Evolutionary conservation across 2,888 invertebrate genomes (phyloP).

Genomic region (Drosophila cracens): DNA sequence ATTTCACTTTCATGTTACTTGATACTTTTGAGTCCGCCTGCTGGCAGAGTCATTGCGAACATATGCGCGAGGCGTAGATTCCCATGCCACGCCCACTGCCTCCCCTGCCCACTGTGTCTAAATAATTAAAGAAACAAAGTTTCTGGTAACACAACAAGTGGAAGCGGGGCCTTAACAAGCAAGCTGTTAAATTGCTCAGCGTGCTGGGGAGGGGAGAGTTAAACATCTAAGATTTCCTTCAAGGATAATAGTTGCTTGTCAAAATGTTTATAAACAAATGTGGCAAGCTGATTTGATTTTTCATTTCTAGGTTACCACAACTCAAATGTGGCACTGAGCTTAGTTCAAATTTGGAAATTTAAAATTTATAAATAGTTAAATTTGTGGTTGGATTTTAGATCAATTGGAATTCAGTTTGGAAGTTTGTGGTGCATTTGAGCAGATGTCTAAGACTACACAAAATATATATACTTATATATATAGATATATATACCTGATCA

Average conservation of each 20-base stretch:
- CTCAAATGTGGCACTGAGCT: not conserved
- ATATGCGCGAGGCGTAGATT: conserved; percentile 57
- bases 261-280: conserved; percentile 10
- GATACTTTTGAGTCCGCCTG: conserved; percentile 62
- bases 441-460: not conserved
- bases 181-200: conserved; percentile 39
- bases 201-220: not conserved
- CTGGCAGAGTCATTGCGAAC: conserved; percentile 62
- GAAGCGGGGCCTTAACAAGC: conserved; percentile 47
- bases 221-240: conserved; percentile 17
- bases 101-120: conserved; percentile 19
- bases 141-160: conserved; percentile 60
- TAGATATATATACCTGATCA: not conserved
- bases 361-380: not conserved
- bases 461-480: not conserved
- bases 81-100: conserved; percentile 24
- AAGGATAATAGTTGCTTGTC: conserved; percentile 14
- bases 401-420: no score
- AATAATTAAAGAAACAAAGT: conserved; percentile 73
- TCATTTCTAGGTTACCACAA: not conserved
- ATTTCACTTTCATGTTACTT: conserved; percentile 74
- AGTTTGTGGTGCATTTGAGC: no score
- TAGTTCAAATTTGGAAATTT: not conserved
- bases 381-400: no score
- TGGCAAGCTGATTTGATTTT: not conserved